A percentile compares a stretch with the other conserved stretches of the same genome.
Evolutionary conservation across 2,113 vertebrate genomes (phyloP).

Genomic region (Centropus unirufus): DNA sequence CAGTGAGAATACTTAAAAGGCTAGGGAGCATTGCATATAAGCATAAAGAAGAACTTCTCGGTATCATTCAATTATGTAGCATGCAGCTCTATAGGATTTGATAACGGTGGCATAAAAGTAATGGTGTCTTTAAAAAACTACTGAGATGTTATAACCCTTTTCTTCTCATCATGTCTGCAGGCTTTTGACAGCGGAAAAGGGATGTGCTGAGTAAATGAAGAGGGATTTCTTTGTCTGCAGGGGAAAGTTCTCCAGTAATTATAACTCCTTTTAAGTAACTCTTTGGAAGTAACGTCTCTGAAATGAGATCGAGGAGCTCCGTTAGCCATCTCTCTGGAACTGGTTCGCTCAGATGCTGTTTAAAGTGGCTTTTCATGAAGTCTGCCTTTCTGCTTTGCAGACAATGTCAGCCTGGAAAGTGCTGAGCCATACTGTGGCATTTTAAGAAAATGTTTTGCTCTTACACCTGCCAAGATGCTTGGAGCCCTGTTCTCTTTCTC

Average conservation of each 20-base stretch:
- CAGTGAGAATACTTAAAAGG: not conserved
- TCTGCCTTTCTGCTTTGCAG: not conserved
- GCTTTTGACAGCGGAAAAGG: not conserved
- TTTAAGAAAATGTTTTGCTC: not conserved
- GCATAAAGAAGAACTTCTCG: not conserved
- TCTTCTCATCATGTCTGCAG: not conserved
- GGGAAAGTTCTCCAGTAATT: not conserved
- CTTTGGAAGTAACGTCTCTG: not conserved
- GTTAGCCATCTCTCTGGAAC: not conserved
- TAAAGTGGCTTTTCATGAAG: not conserved
- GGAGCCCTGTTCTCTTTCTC: not conserved
- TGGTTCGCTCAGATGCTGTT: not conserved
- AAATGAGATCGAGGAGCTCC: not conserved
- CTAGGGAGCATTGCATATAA: not conserved
- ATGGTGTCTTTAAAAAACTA: not conserved
- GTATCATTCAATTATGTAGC: not conserved
- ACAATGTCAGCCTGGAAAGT: not conserved
- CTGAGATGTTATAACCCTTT: not conserved
- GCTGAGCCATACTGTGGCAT: not conserved
- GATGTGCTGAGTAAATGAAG: not conserved
- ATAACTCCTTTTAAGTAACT: not conserved
- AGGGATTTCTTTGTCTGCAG: not conserved
- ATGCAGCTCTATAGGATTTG: not conserved
- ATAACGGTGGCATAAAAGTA: not conserved
- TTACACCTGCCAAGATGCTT: constrained; percentile 1